Base-by-base conservation (phyloP, 2,888 invertebrate genomes). In the Phorcus lineatus region DNA sequence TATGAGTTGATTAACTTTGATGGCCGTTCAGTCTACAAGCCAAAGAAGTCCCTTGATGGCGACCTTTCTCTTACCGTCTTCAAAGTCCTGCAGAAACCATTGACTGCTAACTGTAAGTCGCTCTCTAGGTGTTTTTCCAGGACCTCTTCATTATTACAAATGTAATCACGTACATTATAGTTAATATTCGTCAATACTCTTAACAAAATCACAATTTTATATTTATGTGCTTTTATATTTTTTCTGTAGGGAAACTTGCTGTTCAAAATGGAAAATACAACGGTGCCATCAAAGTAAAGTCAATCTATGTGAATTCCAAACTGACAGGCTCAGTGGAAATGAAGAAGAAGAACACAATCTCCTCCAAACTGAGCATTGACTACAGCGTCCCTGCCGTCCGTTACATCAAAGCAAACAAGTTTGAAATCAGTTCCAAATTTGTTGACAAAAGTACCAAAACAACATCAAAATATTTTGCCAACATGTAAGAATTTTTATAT, bases 81-180 rank as follows among this genome's bases (percentile, higher is more conserved):
- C 19, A 86, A 84, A 74, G 31, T 88, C 9, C 74, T 84, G 11
- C 86, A 85, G 57, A 81, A 81, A 16, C 85, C 88, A 36, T 78
- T 86, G 57, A 85, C 47, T 22, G 22, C 88, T 0, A 82, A 81
- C 79, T 83, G 90, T 90, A 80, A 83, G 85, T 81, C 6, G 36
- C 6, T 67, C 17, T 67, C 9, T 1, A 47, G 1, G 6, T 47
- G 47, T 13, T 13, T 28, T 67, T 67, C 2, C 31, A 67, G 7
- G 6, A 28, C 6, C 67, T 3, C 19, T 22, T 40, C n/a, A 31
- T 70, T n/a, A 11, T 11, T 17, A 40, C 17, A 19, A 31, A 36
- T 36, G 11, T 6, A 24, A 17, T 67, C 0, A 47, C 47, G 11
- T 9, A 47, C 47, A 47, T 47, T 4, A 36, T 36, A 4, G 47